Conservation (phyloP, 1,140 invertebrate genomes). For the Polypedilum vanderplanki region DNA sequence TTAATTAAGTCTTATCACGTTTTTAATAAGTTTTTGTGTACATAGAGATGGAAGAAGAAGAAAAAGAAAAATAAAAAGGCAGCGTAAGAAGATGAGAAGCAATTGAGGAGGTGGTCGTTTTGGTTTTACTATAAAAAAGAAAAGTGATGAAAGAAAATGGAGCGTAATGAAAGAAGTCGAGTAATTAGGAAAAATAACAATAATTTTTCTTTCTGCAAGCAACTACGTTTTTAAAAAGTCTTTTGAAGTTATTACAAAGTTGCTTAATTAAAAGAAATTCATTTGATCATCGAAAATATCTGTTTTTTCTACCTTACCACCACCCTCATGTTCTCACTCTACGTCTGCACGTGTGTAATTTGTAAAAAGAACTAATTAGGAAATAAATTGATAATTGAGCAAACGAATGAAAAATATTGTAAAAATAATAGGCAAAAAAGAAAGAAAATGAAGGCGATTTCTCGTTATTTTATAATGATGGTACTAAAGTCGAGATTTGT, state of each 20-base stretch:
- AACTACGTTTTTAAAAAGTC: background rate
- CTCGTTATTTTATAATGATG: background rate
- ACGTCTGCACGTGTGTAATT: background rate
- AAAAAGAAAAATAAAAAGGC: background rate
- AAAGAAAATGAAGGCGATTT: background rate
- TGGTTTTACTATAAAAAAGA: too few relatives aligned
- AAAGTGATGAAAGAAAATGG: too few relatives aligned
- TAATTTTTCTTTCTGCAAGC: background rate
- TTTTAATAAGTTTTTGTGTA: slow-evolving; percentile 18
- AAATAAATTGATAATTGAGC: background rate
- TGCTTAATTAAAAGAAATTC: background rate
- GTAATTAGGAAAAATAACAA: too few relatives aligned
- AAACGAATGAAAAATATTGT: background rate
- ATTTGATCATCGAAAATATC: background rate
- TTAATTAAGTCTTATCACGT: slow-evolving; percentile 29
- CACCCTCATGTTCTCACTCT: background rate
- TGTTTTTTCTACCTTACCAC: too few relatives aligned
- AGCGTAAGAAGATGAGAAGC: background rate
- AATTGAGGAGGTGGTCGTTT: too few relatives aligned
- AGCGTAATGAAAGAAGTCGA: too few relatives aligned
- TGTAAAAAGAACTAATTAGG: background rate
- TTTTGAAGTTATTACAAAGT: background rate
- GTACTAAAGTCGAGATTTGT: background rate
- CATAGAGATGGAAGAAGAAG: background rate
- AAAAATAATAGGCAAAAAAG: background rate